Evolutionary conservation across 2,797 vertebrate genomes (phyloP), one percentile per base, ranked within the genome.

Genomic region (Fratercula arctica): DNA sequence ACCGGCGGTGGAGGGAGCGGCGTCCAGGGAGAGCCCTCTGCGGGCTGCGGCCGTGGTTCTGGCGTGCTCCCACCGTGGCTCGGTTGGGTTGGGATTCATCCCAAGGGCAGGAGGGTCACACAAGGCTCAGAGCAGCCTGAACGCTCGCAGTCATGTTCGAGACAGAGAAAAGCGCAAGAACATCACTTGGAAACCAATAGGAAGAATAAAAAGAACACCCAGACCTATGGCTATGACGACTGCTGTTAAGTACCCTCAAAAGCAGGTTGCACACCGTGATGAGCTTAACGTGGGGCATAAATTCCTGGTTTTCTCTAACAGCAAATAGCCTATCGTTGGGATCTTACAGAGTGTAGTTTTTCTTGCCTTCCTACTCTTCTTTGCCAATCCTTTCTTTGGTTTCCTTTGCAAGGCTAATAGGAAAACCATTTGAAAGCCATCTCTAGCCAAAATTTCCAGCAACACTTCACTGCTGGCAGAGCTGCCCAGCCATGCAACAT

Each of bases 141-240:
- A 57, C 25, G 3, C 10, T 2, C 8, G 13, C 31, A 8, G n/a
- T 10, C 1, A 0, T 9, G 14, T 56, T 50, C 5, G 31, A 64
- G 26, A 35, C 50, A 81, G 43, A 54, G 51, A 43, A 46, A 66
- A 69, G 29, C 1, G 3, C 3, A 19, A 57, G n/a, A 45, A 57
- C 4, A 1, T 28, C 23, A 9, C 70, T 18, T 57, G 43, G n/a
- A 78, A 89, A 54, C 6, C 54, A 21, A 25, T 2, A 21, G 15
- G 26, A 25, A 46, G 23, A 53, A 54, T 43, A 60, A 72, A 83
- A 60, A 3, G 2, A 59, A 57, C 0, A 2, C 25, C 35, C 69
- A 41, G 56, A 13, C 15, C 33, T 51, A 56, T 0, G 0, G 24
- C 41, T 29, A 13, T 5, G 43, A 21, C 15, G 21, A 57, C 61